These are phyloP conservation scores for Esox masquinongy DNA, from an alignment of 2,797 vertebrate genomes.

Conservation along the genomic window DNA sequence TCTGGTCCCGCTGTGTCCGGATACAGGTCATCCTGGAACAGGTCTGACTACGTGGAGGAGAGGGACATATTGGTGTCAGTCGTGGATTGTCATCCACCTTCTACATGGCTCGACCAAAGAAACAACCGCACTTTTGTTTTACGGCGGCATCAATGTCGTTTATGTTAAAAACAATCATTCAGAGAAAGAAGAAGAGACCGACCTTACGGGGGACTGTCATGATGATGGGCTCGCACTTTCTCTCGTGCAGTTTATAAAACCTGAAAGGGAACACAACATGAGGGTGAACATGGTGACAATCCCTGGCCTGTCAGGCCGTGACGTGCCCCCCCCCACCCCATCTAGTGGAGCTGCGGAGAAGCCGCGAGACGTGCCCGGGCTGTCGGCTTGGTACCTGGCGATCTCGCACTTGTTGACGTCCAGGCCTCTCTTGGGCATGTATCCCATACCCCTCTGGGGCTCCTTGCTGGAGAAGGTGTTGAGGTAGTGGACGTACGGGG, in stretches of 20 bases:
- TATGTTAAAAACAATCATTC: not conserved
- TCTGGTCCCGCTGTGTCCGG: constrained; percentile 95
- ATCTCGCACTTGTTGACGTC: constrained; percentile 99
- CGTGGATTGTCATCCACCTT: not conserved
- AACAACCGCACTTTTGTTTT: not conserved
- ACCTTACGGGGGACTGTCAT: constrained; percentile 95
- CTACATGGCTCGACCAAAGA: not conserved
- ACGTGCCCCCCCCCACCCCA: not conserved
- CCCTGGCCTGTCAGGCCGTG: not conserved
- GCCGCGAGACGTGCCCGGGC: not conserved
- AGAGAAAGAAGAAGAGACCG: constrained; percentile 16
- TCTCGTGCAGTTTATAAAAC: constrained; percentile 93
- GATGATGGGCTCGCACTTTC: constrained; percentile 89
- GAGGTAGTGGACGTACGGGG: constrained; percentile 98
- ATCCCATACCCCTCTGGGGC: constrained; percentile 98
- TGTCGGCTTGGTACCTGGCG: constrained; percentile 80
- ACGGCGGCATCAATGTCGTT: not conserved
- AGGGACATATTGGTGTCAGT: not conserved
- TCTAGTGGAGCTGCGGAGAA: constrained; percentile 16
- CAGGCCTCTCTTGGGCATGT: constrained; percentile 96
- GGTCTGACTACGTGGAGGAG: constrained; percentile 83
- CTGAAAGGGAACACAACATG: constrained; percentile 58
- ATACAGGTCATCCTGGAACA: constrained; percentile 97
- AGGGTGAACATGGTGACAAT: not conserved
- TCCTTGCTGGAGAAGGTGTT: constrained; percentile 98